Evolutionary conservation across 2,888 invertebrate species (phyloP).

Genomic region (Eubasilissa splendida): DNA sequence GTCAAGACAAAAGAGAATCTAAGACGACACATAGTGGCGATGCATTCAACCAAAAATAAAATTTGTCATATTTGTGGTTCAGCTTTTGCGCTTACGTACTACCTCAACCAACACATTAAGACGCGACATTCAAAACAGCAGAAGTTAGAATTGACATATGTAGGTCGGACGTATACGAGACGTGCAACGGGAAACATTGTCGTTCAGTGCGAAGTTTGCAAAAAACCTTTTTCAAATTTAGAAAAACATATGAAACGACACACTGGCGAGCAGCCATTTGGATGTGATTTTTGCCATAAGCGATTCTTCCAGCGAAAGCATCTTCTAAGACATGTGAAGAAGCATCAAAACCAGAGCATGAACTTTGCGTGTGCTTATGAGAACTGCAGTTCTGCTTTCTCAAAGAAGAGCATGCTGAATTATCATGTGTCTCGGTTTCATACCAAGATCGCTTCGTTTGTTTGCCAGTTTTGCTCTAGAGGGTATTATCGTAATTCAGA

Average conservation of each 20-base stretch:
- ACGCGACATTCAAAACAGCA: conserved; percentile 19
- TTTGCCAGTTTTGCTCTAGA: conserved; percentile 1
- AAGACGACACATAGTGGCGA: conserved; percentile 32
- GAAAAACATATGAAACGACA: conserved; percentile 45
- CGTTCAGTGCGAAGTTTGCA: conserved; percentile 35
- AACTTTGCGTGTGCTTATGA: conserved; percentile 35
- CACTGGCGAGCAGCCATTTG: conserved; percentile 32
- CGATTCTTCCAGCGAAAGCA: conserved; percentile 39
- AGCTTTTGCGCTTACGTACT: conserved; percentile 37
- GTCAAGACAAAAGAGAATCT: conserved; percentile 46
- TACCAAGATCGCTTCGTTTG: conserved; percentile 23
- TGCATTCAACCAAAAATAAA: conserved; percentile 40
- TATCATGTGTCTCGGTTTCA: conserved; percentile 38
- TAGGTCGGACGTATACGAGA: background rate
- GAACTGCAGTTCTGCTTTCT: conserved; percentile 39
- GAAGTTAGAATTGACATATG: background rate
- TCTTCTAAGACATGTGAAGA: conserved; percentile 36
- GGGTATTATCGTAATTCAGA: conserved; percentile 21
- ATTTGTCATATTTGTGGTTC: conserved; percentile 41
- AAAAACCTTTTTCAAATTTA: conserved; percentile 41
- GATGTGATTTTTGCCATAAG: conserved; percentile 44
- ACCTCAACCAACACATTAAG: conserved; percentile 46
- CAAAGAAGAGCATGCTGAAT: conserved; percentile 38
- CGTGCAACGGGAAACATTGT: background rate
- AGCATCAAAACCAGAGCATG: conserved; percentile 38